These are phyloP conservation scores for Drosophila ananassae DNA, from an alignment of 1,140 invertebrate species.

Conservation along the genomic window DNA sequence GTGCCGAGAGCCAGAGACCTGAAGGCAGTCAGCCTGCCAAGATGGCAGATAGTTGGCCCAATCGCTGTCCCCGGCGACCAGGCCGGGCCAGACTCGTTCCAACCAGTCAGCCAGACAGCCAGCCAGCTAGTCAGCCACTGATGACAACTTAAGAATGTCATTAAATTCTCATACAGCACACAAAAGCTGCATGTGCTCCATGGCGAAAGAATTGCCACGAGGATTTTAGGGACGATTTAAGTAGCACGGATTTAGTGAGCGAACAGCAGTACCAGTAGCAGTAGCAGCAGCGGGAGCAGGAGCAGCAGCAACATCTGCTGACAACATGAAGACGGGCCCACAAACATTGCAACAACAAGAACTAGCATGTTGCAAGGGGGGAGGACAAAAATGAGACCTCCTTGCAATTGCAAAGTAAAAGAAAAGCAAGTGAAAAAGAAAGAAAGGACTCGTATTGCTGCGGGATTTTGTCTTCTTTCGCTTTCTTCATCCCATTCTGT, in stretches of 20 bases:
- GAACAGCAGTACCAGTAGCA: conserved; percentile 57
- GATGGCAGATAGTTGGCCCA: conserved; percentile 54
- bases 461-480: conserved; percentile 36
- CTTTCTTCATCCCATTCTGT: conserved; percentile 19
- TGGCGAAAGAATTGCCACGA: conserved; percentile 81
- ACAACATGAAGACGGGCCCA: conserved; percentile 71
- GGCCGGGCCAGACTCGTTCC: conserved; percentile 22
- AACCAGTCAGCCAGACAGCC: conserved; percentile 20
- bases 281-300: conserved; percentile 11
- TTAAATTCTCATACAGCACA: conserved; percentile 80
- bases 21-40: conserved; percentile 48
- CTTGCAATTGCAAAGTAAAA: conserved; percentile 51
- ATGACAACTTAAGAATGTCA: conserved; percentile 82
- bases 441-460: conserved; percentile 56
- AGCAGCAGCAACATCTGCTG: conserved; percentile 37
- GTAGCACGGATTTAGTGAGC: conserved; percentile 80
- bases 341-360: conserved; percentile 56
- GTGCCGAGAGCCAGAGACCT: conserved; percentile 5
- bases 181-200: conserved; percentile 81
- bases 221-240: conserved; percentile 82
- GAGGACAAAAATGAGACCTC: conserved; percentile 37
- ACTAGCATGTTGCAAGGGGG: conserved; percentile 59
- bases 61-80: conserved; percentile 53
- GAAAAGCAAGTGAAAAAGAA: conserved; percentile 21
- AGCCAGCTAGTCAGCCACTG: conserved; percentile 62